Evolutionary conservation across 2,113 vertebrate species (phyloP).

Genomic region (Halichoerus grypus): DNA sequence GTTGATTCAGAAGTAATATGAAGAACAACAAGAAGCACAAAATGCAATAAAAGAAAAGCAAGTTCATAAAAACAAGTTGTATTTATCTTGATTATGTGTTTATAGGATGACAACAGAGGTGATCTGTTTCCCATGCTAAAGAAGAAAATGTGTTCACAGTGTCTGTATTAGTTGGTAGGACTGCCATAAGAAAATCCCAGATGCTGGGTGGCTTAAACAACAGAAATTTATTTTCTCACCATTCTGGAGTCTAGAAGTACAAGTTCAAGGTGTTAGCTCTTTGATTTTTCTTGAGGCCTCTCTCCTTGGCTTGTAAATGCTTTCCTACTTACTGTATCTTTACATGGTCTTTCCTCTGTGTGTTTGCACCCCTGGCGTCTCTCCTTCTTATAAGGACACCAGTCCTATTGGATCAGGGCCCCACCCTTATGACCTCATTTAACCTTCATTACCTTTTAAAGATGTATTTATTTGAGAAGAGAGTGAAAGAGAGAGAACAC

Average conservation of each 20-base stretch:
- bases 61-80: conserved; percentile 44
- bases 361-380: accelerated
- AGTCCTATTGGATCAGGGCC: not conserved
- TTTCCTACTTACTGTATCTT: not conserved
- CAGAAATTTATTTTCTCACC: not conserved
- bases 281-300: not conserved
- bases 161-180: not conserved
- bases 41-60: conserved; percentile 15
- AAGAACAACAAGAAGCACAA: not conserved
- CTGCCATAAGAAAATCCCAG: not conserved
- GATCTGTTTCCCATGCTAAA: conserved; percentile 56
- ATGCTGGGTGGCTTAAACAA: not conserved
- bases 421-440: not conserved
- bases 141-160: conserved; percentile 64
- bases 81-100: conserved; percentile 59
- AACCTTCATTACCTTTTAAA: not conserved
- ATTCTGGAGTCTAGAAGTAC: not conserved
- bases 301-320: not conserved
- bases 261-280: not conserved
- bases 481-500: no score
- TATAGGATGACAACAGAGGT: not conserved
- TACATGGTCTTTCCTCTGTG: not conserved
- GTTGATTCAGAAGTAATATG: not conserved
- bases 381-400: not conserved
- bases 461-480: no score